These are phyloP conservation scores for Odontamblyopus rebecca DNA, from an alignment of 2,797 vertebrate genomes.

Conservation along the genomic window DNA sequence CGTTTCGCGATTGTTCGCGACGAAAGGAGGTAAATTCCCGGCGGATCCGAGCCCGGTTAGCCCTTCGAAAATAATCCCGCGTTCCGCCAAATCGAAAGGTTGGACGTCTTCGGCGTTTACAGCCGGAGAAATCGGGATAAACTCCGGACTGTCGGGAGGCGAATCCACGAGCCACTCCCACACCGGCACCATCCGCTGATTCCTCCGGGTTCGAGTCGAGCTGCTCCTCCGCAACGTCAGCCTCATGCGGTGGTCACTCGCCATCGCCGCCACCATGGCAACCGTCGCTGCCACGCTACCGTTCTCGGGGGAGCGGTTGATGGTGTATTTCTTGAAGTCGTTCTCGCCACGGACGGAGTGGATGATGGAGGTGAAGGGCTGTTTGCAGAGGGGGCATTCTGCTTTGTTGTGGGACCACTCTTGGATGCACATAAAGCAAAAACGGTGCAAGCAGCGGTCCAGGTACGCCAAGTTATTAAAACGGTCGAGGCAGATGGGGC, in stretches of 20 bases:
- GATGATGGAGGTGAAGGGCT: constrained; percentile 88
- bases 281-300: constrained; percentile 61
- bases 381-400: constrained; percentile 92
- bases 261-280: constrained; percentile 59
- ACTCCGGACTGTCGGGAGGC: constrained; percentile 20
- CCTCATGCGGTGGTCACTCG: constrained; percentile 58
- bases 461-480: constrained; percentile 90
- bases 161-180: constrained; percentile 58
- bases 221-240: constrained; percentile 57
- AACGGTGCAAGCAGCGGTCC: constrained; percentile 89
- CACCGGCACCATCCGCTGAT: constrained; percentile 21
- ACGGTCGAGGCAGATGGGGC: constrained; percentile 90
- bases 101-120: constrained; percentile 34
- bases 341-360: constrained; percentile 87
- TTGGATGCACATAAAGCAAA: constrained; percentile 90
- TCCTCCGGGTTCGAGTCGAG: constrained; percentile 18
- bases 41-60: constrained; percentile 47
- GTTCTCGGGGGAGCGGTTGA: constrained; percentile 74
- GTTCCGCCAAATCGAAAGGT: constrained; percentile 21
- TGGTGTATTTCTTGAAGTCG: constrained; percentile 86
- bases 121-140: background rate
- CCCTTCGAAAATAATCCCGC: constrained; percentile 79
- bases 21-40: background rate
- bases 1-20: constrained; percentile 67
- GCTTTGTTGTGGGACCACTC: constrained; percentile 95